Evolutionary conservation across 2,113 vertebrate species (phyloP).

Genomic region (Petrocephalus microphthalmus): DNA sequence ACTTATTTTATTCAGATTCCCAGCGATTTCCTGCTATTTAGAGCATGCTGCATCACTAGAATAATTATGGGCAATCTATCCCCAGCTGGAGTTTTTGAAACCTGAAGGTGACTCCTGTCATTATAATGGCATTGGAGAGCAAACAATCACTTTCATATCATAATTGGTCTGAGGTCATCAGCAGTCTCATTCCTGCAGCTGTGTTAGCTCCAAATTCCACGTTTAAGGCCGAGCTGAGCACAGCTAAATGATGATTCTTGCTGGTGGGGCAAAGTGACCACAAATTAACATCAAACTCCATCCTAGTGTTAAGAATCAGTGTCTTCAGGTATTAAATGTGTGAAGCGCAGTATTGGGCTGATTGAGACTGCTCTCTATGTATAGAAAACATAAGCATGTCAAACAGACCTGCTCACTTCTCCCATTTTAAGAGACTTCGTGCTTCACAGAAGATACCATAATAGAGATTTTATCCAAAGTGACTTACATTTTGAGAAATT

Average conservation of each 20-base stretch:
- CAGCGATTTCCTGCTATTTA: neutral
- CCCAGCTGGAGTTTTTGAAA: neutral
- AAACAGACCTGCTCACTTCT: no score
- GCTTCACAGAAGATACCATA: no score
- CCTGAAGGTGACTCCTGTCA: neutral
- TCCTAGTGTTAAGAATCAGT: neutral
- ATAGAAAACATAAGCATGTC: no score
- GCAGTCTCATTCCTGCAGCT: neutral
- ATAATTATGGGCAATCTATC: neutral
- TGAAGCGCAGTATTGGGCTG: neutral
- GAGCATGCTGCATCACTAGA: neutral
- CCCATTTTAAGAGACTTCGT: no score
- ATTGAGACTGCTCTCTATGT: neutral
- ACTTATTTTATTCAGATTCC: neutral
- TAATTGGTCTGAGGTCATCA: neutral
- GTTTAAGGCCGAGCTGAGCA: neutral
- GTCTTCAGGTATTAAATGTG: neutral
- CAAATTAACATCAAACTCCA: neutral
- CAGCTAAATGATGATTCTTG: neutral
- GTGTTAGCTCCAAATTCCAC: neutral
- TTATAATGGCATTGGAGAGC: neutral
- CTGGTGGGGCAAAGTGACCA: neutral
- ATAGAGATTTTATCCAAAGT: no score
- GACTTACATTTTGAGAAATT: no score
- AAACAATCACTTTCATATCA: conserved; percentile 1